Base-by-base conservation (phyloP, 2,797 vertebrate genomes). In the Tangara arthus region DNA sequence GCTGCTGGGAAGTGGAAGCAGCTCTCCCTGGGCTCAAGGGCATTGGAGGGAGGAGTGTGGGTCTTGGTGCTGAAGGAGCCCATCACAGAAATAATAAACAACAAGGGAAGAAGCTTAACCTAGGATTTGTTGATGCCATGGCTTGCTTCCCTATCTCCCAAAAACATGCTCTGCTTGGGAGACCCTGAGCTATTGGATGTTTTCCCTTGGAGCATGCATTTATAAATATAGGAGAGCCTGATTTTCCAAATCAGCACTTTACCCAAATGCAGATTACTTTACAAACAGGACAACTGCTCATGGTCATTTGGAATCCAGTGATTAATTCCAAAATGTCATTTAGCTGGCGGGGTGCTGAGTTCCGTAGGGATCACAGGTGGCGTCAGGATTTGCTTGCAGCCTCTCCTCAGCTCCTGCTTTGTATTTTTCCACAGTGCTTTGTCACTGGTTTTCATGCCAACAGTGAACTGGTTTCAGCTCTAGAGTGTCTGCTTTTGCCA, bases 91-190 rank as follows among this genome's bases (percentile, higher is more conserved):
- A 73, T 94, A 44, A 82, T 37, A 94, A 77, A 83, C 52, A 85
- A 70, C 80, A 69, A 82, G 81, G 65, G 53, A 57, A 95, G 93
- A 91, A 71, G 93, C 92, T 96, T 96, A 97, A 89, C 82, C 59
- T 85, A 59, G 94, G 85, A 89, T 96, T 96, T 95, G 34, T 89
- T 83, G 94, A 44, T 96, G 96, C 87, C 87, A 41, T 82, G 88
- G 94, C 93, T 97, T 70, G 84, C 95, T 95, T 95, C 61, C 59
- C 86, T 97, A 93, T 97, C 95, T 96, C 90, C 87, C 86, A 71
- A 68, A 90, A 97, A 82, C 96, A 97, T 17, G 59, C 95, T 96
- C 76, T 95, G 95, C 88, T 86, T 82, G 85, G 68, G 89, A 96
- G 94, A 89, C 96, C 87, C 85, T 52, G 96, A 96, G 87, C 94